Percentiles rank a stretch among this genome's conserved stretches.
Conservation (phyloP, 2,888 invertebrate species). For the Copidosoma aretas region DNA sequence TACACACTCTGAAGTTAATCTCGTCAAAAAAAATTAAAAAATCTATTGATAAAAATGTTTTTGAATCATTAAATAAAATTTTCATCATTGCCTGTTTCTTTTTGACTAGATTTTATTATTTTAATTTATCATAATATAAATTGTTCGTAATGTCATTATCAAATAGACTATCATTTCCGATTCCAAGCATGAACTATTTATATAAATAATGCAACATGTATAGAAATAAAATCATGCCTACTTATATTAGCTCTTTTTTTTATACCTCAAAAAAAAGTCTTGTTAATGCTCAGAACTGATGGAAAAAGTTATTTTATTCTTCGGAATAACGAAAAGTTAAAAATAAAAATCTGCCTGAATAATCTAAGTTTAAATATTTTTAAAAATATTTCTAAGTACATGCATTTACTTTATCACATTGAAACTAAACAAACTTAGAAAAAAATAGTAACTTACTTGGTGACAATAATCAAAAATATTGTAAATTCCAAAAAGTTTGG, state of each 20-base stretch:
- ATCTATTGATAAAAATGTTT: conserved; percentile 12
- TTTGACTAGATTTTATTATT: conserved; percentile 21
- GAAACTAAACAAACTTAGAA: background rate
- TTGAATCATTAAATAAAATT: conserved; percentile 26
- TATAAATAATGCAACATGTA: conserved; percentile 25
- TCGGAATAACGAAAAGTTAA: background rate
- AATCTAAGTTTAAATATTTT: background rate
- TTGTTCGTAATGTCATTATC: conserved; percentile 18
- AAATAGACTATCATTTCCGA: conserved; percentile 24
- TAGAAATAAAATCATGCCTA: conserved; percentile 32
- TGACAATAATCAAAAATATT: background rate
- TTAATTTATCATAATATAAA: conserved; percentile 21
- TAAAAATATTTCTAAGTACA: background rate
- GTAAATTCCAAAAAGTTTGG: too few relatives aligned
- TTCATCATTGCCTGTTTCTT: conserved; percentile 13
- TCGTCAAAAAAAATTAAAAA: conserved; percentile 20
- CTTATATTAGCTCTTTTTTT: conserved; percentile 28
- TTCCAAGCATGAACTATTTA: conserved; percentile 21
- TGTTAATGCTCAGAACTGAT: conserved; percentile 23
- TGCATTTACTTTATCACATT: background rate
- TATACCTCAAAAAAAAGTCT: conserved; percentile 17
- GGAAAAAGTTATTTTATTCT: conserved; percentile 8
- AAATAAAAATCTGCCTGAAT: conserved; percentile 1
- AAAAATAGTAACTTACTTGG: background rate
- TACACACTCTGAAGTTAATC: conserved; percentile 5